These are phyloP conservation scores for Taxidea taxus DNA, from an alignment of 2,113 vertebrate species.

Conservation along the genomic window DNA sequence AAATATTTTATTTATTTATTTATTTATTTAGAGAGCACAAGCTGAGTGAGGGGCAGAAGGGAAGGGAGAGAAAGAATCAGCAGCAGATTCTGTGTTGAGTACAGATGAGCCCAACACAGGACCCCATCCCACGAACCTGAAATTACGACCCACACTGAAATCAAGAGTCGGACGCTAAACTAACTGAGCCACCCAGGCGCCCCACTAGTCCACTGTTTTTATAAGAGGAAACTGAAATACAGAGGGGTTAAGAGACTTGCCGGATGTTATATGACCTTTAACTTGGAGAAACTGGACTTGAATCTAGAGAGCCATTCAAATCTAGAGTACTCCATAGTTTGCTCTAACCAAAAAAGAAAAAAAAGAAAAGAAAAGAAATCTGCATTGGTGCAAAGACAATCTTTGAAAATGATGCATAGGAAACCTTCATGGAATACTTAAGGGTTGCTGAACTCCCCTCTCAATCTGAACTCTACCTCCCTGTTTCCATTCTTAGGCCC, in stretches of 20 bases:
- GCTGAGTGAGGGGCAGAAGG: background rate
- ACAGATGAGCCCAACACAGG: background rate
- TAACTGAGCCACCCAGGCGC: background rate
- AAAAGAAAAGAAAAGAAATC: background rate
- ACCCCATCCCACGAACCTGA: background rate
- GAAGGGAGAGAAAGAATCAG: background rate
- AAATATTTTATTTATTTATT: background rate
- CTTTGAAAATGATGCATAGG: background rate
- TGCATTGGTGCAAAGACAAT: background rate
- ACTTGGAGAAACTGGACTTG: background rate
- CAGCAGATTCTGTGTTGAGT: background rate
- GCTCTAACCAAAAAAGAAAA: background rate
- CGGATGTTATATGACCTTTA: background rate
- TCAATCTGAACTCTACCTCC: background rate
- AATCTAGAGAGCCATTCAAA: background rate
- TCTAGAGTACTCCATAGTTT: background rate
- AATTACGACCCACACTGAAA: background rate
- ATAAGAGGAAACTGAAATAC: background rate
- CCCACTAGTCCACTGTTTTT: background rate
- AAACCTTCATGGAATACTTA: background rate
- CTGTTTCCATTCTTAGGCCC: background rate
- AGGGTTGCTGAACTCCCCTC: background rate
- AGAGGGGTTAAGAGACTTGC: background rate
- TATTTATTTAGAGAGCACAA: background rate
- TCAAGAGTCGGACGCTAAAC: background rate